Evolutionary conservation across 1,140 invertebrate genomes (phyloP).

Genomic region (Caenorhabditis brenneri): DNA sequence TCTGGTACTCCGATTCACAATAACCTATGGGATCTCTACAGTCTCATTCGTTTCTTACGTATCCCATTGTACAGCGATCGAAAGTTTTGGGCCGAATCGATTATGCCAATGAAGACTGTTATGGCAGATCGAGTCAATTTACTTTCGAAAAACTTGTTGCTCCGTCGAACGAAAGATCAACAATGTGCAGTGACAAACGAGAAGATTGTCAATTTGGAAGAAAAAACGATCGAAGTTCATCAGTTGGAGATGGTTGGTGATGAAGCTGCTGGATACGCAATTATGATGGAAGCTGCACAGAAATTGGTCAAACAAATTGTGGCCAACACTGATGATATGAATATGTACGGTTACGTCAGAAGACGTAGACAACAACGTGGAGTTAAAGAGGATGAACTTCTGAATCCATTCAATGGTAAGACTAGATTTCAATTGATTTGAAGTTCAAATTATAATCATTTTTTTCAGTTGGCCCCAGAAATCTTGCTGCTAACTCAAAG

Average conservation of each 20-base stretch:
- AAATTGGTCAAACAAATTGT: constrained; percentile 58
- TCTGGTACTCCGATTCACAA: constrained; percentile 96
- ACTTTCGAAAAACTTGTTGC: constrained; percentile 64
- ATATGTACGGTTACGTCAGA: constrained; percentile 40
- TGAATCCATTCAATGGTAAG: constrained; percentile 61
- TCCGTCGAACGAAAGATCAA: constrained; percentile 66
- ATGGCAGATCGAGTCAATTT: constrained; percentile 61
- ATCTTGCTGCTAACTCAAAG: constrained; percentile 57
- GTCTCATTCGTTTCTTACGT: constrained; percentile 76
- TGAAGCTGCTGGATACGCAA: constrained; percentile 58
- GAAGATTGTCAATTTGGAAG: constrained; percentile 61
- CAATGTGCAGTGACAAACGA: constrained; percentile 58
- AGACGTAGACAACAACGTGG: constrained; percentile 7
- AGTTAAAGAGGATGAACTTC: constrained; percentile 16
- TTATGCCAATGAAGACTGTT: constrained; percentile 55
- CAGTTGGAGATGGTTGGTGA: constrained; percentile 57
- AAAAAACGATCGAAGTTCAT: constrained; percentile 54
- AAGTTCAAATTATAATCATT: neutral
- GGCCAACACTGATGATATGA: constrained; percentile 37
- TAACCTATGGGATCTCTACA: constrained; percentile 85
- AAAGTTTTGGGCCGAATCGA: constrained; percentile 74
- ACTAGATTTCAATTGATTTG: neutral
- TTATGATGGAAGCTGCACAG: constrained; percentile 64
- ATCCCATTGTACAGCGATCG: constrained; percentile 77
- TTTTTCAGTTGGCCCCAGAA: constrained; percentile 52